These are phyloP conservation scores for Geotrupes spiniger DNA, from an alignment of 2,888 invertebrate genomes.

Conservation along the genomic window DNA sequence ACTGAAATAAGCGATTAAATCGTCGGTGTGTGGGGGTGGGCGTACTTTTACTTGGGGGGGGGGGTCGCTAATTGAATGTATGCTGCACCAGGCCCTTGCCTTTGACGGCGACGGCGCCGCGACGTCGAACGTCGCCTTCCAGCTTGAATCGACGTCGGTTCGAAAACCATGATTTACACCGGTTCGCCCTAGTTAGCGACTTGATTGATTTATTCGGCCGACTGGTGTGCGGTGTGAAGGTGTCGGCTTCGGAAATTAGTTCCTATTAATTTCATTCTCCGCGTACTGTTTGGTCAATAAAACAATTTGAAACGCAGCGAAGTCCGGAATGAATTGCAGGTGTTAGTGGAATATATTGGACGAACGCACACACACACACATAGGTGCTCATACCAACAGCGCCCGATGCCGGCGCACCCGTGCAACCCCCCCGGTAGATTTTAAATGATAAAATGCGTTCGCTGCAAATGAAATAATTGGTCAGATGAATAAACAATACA, in stretches of 20 bases:
- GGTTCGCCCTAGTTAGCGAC: slow-evolving; percentile 26
- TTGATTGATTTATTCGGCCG: slow-evolving; percentile 29
- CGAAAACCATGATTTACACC: slow-evolving; percentile 28
- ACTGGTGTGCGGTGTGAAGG: slow-evolving; percentile 19
- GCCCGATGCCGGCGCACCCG: no score
- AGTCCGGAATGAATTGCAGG: slow-evolving; percentile 2
- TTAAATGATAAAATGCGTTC: no score
- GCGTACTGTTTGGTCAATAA: slow-evolving; percentile 10
- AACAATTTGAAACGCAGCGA: slow-evolving; percentile 11
- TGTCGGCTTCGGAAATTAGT: slow-evolving; percentile 11
- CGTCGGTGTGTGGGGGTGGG: no score
- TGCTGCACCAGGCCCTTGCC: background rate
- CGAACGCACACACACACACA: background rate
- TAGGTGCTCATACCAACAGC: background rate
- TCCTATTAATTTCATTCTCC: slow-evolving; percentile 11
- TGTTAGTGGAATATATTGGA: background rate
- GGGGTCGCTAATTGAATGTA: slow-evolving; percentile 1
- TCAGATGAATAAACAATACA: no score
- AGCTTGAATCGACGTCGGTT: slow-evolving; percentile 23
- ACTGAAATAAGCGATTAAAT: no score
- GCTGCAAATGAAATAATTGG: no score
- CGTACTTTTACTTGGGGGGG: background rate
- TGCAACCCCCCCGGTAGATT: no score
- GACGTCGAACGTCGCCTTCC: slow-evolving; percentile 22
- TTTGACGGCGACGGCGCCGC: slow-evolving; percentile 18